Evolutionary conservation across 1,140 invertebrate species (phyloP).

Genomic region (Glossosoma conforme): DNA sequence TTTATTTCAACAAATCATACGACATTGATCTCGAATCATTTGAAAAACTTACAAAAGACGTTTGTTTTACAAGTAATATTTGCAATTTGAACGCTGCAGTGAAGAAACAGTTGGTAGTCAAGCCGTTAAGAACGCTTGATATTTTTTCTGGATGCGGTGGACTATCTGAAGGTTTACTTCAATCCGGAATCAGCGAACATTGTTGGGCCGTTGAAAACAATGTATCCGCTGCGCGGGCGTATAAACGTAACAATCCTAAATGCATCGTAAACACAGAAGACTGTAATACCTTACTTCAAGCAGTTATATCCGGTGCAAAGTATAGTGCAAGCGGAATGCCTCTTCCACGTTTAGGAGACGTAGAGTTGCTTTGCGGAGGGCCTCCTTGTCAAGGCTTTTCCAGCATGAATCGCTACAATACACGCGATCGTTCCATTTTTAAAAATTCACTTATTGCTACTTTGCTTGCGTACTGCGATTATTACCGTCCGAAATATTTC

Average conservation of each 20-base stretch:
- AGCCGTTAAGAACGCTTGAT: slow-evolving; percentile 65
- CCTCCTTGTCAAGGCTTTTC: slow-evolving; percentile 92
- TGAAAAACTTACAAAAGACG: no score
- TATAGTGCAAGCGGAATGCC: slow-evolving; percentile 51
- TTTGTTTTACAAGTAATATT: no score
- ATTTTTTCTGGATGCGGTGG: slow-evolving; percentile 90
- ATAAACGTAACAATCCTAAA: slow-evolving; percentile 69
- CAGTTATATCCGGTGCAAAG: slow-evolving; percentile 55
- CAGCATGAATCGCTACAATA: slow-evolving; percentile 87
- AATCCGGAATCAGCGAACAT: slow-evolving; percentile 62
- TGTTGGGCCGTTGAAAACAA: slow-evolving; percentile 82
- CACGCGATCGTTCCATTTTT: slow-evolving; percentile 79
- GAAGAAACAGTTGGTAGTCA: no score
- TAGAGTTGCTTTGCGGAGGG: slow-evolving; percentile 80
- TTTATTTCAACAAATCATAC: slow-evolving; percentile 74
- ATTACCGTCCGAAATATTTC: slow-evolving; percentile 79
- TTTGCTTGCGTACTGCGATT: slow-evolving; percentile 82
- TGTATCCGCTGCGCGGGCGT: slow-evolving; percentile 73
- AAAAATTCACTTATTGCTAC: slow-evolving; percentile 86
- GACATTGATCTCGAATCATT: slow-evolving; percentile 51
- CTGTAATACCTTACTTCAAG: slow-evolving; percentile 68
- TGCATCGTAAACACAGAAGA: slow-evolving; percentile 76
- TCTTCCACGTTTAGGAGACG: slow-evolving; percentile 73
- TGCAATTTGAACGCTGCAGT: no score
- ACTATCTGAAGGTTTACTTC: slow-evolving; percentile 67